Conservation (phyloP, 1,140 invertebrate species). For the Bombus picipes region DNA sequence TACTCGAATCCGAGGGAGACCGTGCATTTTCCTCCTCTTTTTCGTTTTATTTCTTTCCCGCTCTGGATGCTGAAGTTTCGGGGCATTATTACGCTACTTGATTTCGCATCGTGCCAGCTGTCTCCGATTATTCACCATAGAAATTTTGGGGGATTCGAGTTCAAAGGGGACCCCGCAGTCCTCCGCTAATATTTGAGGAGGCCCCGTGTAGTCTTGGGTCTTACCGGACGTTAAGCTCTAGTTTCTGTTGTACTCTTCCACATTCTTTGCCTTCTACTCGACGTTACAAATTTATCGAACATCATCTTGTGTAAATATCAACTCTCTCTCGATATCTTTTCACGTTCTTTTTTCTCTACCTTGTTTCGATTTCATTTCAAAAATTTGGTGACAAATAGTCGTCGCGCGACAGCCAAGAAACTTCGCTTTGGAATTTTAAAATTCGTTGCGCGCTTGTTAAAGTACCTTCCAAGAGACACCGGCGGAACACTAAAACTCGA, state of each 20-base stretch:
- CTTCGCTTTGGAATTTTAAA: neutral
- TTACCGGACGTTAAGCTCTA: constrained; percentile 69
- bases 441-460: neutral
- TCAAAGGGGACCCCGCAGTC: constrained; percentile 77
- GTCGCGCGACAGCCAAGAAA: neutral
- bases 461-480: constrained; percentile 39
- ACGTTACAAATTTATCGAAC: constrained; percentile 28
- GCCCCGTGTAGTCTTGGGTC: constrained; percentile 66
- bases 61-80: constrained; percentile 44
- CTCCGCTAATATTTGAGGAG: constrained; percentile 81
- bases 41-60: constrained; percentile 51
- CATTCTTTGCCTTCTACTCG: constrained; percentile 4
- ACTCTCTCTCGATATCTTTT: neutral
- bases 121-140: constrained; percentile 80
- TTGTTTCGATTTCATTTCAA: neutral
- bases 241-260: constrained; percentile 25
- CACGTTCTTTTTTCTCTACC: too few relatives aligned
- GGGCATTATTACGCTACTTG: constrained; percentile 82
- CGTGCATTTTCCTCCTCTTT: constrained; percentile 65
- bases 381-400: neutral
- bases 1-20: constrained; percentile 37
- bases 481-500: constrained; percentile 12
- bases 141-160: constrained; percentile 76
- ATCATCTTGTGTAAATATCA: neutral
- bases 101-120: constrained; percentile 81